These are phyloP conservation scores for Drosophila limbata DNA, from an alignment of 2,888 invertebrate genomes.

Conservation along the genomic window DNA sequence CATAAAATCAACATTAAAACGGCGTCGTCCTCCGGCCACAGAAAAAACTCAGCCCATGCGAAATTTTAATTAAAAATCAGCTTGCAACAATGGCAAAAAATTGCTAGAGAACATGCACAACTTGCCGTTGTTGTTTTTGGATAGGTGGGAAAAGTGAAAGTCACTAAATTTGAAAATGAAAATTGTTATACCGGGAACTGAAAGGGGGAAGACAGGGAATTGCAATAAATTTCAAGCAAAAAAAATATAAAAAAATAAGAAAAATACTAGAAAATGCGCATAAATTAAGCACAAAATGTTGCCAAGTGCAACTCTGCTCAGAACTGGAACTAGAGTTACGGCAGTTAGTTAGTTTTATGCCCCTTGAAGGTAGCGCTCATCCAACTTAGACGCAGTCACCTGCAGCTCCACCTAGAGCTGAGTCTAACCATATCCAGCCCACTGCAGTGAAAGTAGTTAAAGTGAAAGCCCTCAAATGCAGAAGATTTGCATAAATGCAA, in stretches of 20 bases:
- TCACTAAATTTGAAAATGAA: conserved; percentile 60
- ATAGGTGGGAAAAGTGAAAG: conserved; percentile 66
- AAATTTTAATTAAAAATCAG: conserved; percentile 70
- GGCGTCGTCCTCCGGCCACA: conserved; percentile 36
- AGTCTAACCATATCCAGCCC: neutral
- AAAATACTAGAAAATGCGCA: conserved; percentile 60
- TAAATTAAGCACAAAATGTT: conserved; percentile 68
- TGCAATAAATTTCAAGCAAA: conserved; percentile 52
- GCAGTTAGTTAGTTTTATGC: conserved; percentile 56
- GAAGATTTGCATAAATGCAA: conserved; percentile 69
- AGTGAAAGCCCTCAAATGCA: conserved; percentile 63
- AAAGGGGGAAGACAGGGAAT: neutral
- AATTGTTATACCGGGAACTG: conserved; percentile 32
- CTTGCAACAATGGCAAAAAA: conserved; percentile 48
- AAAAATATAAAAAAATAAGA: conserved; percentile 15
- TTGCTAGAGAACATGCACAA: conserved; percentile 44
- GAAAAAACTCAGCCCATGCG: conserved; percentile 16
- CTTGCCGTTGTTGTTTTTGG: conserved; percentile 9
- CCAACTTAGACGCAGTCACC: conserved; percentile 38
- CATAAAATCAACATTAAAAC: conserved; percentile 72
- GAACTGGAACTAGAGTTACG: conserved; percentile 40
- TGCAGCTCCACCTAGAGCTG: conserved; percentile 19
- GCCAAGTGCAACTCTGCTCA: conserved; percentile 46
- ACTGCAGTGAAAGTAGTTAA: conserved; percentile 59
- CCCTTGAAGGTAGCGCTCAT: conserved; percentile 16